Percentiles rank a stretch among this genome's conserved stretches.
These are phyloP conservation scores for Pelvicachromis taeniatus DNA, from an alignment of 2,113 vertebrate genomes.

Conservation along the genomic window DNA sequence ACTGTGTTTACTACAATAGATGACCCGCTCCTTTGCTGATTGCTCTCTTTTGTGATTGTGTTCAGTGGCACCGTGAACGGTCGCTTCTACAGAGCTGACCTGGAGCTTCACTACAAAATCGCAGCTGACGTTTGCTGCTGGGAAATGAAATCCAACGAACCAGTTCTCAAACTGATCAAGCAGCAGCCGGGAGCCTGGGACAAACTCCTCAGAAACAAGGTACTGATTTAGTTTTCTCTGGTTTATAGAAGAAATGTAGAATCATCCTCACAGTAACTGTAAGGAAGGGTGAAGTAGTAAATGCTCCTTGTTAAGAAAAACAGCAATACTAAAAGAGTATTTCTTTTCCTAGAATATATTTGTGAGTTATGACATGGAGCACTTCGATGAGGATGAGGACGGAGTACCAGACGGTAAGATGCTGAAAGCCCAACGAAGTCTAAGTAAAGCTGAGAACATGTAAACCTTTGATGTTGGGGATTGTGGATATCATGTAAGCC, in stretches of 20 bases:
- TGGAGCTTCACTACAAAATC: constrained; percentile 52
- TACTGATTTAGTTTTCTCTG: not conserved
- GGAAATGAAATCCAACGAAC: constrained; percentile 65
- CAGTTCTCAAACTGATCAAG: constrained; percentile 66
- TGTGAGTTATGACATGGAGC: constrained; percentile 67
- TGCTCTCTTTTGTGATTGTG: not conserved
- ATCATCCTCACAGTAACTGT: not conserved
- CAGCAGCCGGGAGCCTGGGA: constrained; percentile 51
- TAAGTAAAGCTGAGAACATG: not conserved
- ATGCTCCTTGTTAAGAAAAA: fast-evolving
- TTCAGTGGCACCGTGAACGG: constrained; percentile 51
- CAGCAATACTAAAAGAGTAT: not conserved
- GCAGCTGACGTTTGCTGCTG: constrained; percentile 46
- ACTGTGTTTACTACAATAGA: not conserved
- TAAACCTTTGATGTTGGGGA: not conserved
- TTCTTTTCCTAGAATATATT: constrained; percentile 58
- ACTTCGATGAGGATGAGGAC: constrained; percentile 51
- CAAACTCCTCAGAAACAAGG: constrained; percentile 61
- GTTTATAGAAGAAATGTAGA: not conserved
- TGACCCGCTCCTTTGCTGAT: not conserved
- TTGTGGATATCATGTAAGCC: not conserved
- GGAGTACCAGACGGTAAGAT: constrained; percentile 19
- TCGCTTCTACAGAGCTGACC: constrained; percentile 41
- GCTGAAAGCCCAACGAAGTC: not conserved
- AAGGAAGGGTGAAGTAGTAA: not conserved